Evolutionary conservation across 2,797 vertebrate species (phyloP), one percentile per base, ranked within the genome.

Genomic region (Hafferia zeledoni): DNA sequence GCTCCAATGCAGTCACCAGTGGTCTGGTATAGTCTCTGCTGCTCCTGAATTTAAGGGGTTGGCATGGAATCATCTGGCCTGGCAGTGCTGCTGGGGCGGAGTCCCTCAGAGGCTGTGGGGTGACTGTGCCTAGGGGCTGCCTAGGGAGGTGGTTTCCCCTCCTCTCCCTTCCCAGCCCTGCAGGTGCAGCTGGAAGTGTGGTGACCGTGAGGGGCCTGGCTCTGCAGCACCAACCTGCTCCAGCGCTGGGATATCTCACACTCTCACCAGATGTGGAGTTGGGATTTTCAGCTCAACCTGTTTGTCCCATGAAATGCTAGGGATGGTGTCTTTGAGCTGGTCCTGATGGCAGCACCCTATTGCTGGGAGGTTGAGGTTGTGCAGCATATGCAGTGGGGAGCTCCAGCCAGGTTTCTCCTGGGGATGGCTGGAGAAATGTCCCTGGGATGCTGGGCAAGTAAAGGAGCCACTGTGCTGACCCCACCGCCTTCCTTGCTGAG

Each of bases 211-310:
- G 15, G 19, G 50, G 24, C 44, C 31, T 82, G 3, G 2, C 35
- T 31, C 31, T 0, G 0, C 49, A 1, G 41, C 69, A 46, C 23
- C 61, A 64, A 39, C 44, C 11, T 12, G 14, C 46, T 47, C 39
- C 33, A 13, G 55, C 7, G 19, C 41, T 64, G 52, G 37, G n/a
- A 25, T 69, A 10, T 27, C 3, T 0, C 60, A 15, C 0, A 0
- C 14, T 44, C 18, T 30, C 3, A 1, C 35, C 68, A 43, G 37
- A 22, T 3, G 1, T 2, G 0, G 18, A 17, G 4, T 25, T n/a
- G 13, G 52, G 37, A 33, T 64, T 50, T 83, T 50, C 4, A 2
- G 27, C 33, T 80, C 33, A 37, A 2, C 17, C 25, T 52, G 44
- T 14, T 74, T 78, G 24, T 24, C 43, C 15, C 5, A 10, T 13